Percentiles rank a stretch among this genome's conserved stretches.
Conservation (phyloP, 1,140 invertebrate genomes). For the Cherax destructor region DNA sequence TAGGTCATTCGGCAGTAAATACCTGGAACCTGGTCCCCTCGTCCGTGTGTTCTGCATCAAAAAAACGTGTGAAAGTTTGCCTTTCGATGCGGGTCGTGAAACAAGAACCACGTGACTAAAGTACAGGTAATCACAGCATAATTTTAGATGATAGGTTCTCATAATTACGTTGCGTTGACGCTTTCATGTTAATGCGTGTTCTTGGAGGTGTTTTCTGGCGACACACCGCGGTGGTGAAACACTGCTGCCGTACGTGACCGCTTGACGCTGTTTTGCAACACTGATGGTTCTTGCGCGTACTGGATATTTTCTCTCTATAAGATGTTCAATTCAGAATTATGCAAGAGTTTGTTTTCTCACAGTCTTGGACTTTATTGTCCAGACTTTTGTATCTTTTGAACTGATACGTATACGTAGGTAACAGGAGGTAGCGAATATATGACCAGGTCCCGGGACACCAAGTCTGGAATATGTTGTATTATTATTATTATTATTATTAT, state of each 20-base stretch:
- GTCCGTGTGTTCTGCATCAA: neutral
- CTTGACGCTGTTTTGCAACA: neutral
- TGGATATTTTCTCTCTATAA: neutral
- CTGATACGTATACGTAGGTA: too few species aligned
- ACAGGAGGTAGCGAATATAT: too few species aligned
- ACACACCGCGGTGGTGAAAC: neutral
- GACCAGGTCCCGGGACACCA: too few species aligned
- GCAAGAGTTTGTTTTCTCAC: neutral
- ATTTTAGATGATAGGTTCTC: neutral
- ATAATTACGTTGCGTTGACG: neutral
- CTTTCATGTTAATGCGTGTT: neutral
- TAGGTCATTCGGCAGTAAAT: neutral
- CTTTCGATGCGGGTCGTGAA: neutral
- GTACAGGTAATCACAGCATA: neutral
- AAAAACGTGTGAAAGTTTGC: neutral
- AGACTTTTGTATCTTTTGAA: too few species aligned
- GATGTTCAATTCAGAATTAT: neutral
- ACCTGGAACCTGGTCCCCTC: neutral
- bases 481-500: too few species aligned
- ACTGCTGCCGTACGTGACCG: neutral
- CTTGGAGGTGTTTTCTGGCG: neutral
- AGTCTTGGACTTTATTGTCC: neutral
- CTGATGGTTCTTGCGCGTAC: neutral
- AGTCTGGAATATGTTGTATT: too few species aligned
- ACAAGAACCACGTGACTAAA: neutral